Evolutionary conservation across 2,888 invertebrate species (phyloP).

Genomic region (Harmothoe impar): DNA sequence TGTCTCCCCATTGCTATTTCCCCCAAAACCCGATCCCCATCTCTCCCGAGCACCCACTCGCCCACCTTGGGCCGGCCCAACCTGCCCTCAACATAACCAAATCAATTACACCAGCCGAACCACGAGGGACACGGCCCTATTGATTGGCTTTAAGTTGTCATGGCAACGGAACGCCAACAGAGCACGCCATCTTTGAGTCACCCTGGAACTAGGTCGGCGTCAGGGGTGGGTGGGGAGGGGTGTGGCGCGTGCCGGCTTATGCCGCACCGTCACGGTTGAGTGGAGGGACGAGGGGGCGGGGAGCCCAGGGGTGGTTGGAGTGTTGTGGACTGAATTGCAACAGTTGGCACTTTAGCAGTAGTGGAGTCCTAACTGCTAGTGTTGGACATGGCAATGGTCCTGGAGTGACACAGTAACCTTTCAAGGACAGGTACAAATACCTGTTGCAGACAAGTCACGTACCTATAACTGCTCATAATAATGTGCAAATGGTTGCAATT

Average conservation of each 20-base stretch:
- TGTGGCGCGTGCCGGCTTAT: background rate
- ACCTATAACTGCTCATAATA: too few species aligned
- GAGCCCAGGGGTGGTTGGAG: background rate
- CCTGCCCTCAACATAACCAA: slow-evolving; percentile 9
- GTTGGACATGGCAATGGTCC: too few species aligned
- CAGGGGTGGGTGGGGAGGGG: background rate
- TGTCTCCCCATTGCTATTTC: too few species aligned
- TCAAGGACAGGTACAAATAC: too few species aligned
- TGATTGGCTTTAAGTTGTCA: background rate
- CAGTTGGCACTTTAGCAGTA: background rate
- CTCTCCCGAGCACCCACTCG: background rate
- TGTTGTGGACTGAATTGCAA: background rate
- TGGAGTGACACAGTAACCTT: too few species aligned
- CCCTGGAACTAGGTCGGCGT: slow-evolving; percentile 31
- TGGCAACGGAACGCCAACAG: slow-evolving; percentile 10
- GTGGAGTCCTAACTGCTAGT: too few species aligned
- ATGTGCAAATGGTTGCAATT: too few species aligned
- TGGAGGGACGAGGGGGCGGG: background rate
- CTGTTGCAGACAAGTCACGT: too few species aligned
- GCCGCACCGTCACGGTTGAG: background rate
- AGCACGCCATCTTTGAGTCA: slow-evolving; percentile 55
- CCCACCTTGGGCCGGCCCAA: background rate
- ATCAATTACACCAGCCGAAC: slow-evolving; percentile 47
- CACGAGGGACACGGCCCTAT: slow-evolving; percentile 44
- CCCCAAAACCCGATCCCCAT: slow-evolving; percentile 2